phyloP scores from a whole-genome alignment of 23 tunicate genomes.

The Oikopleura albicans region DNA sequence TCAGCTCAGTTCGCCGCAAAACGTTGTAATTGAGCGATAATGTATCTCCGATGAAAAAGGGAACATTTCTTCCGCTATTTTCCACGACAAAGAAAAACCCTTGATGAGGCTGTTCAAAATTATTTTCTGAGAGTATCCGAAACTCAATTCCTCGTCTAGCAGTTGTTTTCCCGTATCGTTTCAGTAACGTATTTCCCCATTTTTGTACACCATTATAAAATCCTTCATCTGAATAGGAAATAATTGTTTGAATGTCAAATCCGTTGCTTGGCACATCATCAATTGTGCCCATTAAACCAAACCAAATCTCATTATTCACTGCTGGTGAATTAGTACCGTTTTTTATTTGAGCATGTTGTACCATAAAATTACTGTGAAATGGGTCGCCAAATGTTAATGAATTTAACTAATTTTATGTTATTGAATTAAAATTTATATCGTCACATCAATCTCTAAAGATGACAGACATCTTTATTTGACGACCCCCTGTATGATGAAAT shows the following conservation, averaged over 20 bases:
- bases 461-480: too few relatives aligned
- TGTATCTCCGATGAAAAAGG: too few relatives aligned
- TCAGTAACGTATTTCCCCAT: not conserved
- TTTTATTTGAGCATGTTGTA: not conserved
- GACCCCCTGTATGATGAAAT: not conserved
- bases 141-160: slow-evolving; percentile 26
- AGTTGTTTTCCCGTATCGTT: slow-evolving; percentile 36
- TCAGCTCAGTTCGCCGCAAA: too few relatives aligned
- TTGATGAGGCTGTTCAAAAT: too few relatives aligned
- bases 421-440: too few relatives aligned
- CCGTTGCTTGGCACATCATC: not conserved
- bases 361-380: not conserved
- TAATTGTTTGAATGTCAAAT: not conserved
- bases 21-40: too few relatives aligned
- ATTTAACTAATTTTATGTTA: too few relatives aligned
- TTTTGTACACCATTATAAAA: not conserved
- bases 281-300: not conserved
- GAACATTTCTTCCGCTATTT: too few relatives aligned
- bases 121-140: too few relatives aligned
- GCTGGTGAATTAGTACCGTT: not conserved
- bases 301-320: not conserved
- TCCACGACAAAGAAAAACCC: too few relatives aligned
- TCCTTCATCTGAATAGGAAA: not conserved
- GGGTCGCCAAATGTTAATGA: too few relatives aligned
- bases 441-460: too few relatives aligned